Base-by-base conservation (phyloP, 53 echinoderm and acorn worm genomes). In the Temnopleurus reevesii region DNA sequence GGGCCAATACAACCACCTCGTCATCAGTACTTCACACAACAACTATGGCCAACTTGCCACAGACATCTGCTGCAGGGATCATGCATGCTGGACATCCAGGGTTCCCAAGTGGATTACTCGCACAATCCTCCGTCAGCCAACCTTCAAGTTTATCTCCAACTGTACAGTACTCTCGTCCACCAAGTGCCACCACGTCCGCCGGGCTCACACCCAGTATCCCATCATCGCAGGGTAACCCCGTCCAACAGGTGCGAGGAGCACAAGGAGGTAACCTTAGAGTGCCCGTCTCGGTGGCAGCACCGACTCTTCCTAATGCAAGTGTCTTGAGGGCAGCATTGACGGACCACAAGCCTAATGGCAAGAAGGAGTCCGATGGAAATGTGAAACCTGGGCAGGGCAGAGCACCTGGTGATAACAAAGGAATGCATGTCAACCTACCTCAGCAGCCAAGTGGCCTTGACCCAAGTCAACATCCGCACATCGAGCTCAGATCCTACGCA, bases 261-360 rank as follows among this genome's bases (percentile, higher is more conserved):
- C 71, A 76, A 56, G 84, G 27, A 59, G 90, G 64, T 5, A 81
- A 90, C 43, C 71, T 86, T 13, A 59, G 92, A 17, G 97, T 97
- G 33, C 97, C 97, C 47, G 93, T 93, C 28, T 94, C 96, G 35
- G 99, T 95, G 53, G 92, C 96, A 33, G 90, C 93, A 17, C 90
- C 89, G 30, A 81, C 93, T 13, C 93, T 91, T 35, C 90, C 95
- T 6, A 95, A 92, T 91, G 97, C 95, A 28, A 97, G 97, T 93
- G 95, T 97, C 45, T 61, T 97, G 56, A 89, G 97, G 27, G 94
- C 94, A 10, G 85, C 95, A 44, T 91, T 97, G 30, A 92, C 92
- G 1, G 91, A 94, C 43, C 46, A 57, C 31, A 96, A 94, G 83
- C 82, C 64, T 7, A 92, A 86, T 46, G 76, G 5, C 3, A 88